Conservation (phyloP, 2,113 vertebrate genomes). For the Nyctibius bracteatus region DNA sequence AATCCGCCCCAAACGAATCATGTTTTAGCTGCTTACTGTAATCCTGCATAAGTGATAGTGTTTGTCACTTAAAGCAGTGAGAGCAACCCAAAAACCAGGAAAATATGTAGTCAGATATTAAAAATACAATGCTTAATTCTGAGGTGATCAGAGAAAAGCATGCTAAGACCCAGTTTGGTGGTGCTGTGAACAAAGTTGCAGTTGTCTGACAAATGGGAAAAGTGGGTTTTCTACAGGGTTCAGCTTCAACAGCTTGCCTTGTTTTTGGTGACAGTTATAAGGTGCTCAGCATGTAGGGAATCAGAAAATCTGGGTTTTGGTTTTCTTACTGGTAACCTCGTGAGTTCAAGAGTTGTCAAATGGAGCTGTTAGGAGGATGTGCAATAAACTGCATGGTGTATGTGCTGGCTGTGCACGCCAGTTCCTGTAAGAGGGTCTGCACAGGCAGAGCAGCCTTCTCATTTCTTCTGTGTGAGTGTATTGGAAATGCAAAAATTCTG, state of each 20-base stretch:
- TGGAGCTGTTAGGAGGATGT: neutral
- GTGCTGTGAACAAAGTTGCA: neutral
- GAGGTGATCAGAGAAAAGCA: neutral
- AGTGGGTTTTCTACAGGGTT: neutral
- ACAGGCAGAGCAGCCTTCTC: neutral
- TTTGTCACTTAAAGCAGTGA: neutral
- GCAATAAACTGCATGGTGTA: neutral
- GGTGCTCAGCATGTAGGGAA: neutral
- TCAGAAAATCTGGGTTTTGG: neutral
- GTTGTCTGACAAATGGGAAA: neutral
- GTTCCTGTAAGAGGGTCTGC: neutral
- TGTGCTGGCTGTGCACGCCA: neutral
- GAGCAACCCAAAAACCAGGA: neutral
- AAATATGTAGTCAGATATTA: neutral
- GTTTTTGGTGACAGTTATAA: neutral
- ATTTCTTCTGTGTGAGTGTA: neutral
- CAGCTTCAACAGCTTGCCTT: neutral
- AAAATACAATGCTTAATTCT: neutral
- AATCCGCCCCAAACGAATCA: neutral
- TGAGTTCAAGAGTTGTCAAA: neutral
- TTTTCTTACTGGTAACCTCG: neutral
- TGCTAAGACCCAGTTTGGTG: neutral
- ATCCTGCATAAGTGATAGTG: neutral
- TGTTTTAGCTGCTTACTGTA: neutral
- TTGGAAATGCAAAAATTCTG: constrained; percentile 1